Evolutionary conservation across 2,797 vertebrate genomes (phyloP), one percentile per base, ranked within the genome.

Genomic region (Crocidura indochinensis): DNA sequence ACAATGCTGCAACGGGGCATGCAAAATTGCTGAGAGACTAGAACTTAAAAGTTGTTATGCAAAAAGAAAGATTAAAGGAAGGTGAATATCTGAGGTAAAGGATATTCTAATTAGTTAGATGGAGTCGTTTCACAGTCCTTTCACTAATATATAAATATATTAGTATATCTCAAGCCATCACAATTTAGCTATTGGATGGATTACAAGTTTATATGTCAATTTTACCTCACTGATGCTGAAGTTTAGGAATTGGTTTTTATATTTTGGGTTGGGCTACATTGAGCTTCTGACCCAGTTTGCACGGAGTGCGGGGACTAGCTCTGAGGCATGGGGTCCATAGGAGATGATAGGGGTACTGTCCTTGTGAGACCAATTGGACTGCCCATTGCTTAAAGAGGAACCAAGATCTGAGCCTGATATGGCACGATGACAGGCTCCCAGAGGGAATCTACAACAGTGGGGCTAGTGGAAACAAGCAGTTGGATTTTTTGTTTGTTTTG

Each of bases 321-420:
- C 46, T 19, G n/a, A 68, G 44, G 22, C 7, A 6, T 7, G 38
- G 44, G 62, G 27, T 77, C 20, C 2, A 31, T 0, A 77, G 60
- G 24, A 15, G 22, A 49, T 1, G 65, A 44, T 76, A 62, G 78
- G 62, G 11, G 22, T 0, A 0, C 0, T 86, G 65, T 31, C 9
- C 22, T 86, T 29, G 22, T 9, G 49, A 90, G 78, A 92, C 26
- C 74, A 46, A 91, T 1, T 67, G 64, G 29, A 60, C 14, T n/a
- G 69, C 77, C 84, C 10, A 73, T 38, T 51, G 44, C 29, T 85
- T 8, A 64, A 22, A 53, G 2, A 47, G 24, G 20, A 26, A 87
- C 31, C 31, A 68, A 73, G 49, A 49, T 29, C 65, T 69, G 65
- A 1, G 60, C 24, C 38, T 38, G 38, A 38, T 38, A 2, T 38